These are phyloP conservation scores for Erynnis tages DNA, from an alignment of 2,888 invertebrate species.

Conservation along the genomic window DNA sequence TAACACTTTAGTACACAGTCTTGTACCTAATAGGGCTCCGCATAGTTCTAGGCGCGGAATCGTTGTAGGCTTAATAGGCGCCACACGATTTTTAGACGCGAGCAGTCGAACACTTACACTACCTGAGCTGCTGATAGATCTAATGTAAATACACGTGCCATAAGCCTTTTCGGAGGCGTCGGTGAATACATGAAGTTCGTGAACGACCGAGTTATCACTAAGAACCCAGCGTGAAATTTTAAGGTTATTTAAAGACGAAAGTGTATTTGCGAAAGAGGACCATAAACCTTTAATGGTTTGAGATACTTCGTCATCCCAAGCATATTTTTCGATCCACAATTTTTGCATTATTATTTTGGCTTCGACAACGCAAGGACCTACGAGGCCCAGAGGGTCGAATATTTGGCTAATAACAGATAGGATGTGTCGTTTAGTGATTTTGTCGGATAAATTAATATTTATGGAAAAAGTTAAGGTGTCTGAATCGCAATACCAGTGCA, in stretches of 20 bases:
- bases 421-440: constrained; percentile 4
- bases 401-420: constrained; percentile 1
- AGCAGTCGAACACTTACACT: constrained; percentile 21
- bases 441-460: neutral
- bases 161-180: constrained; percentile 38
- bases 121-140: constrained; percentile 13
- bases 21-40: constrained; percentile 24
- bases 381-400: neutral
- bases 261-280: constrained; percentile 7
- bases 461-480: constrained; percentile 1
- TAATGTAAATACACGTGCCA: constrained; percentile 35
- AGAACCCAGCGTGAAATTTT: constrained; percentile 34
- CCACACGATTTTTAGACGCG: constrained; percentile 13
- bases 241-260: constrained; percentile 28
- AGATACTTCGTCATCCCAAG: constrained; percentile 32
- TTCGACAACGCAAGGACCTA: constrained; percentile 32
- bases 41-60: constrained; percentile 30
- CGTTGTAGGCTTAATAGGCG: constrained; percentile 28
- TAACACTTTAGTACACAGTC: constrained; percentile 18
- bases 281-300: constrained; percentile 21
- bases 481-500: neutral
- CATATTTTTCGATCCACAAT: constrained; percentile 31
- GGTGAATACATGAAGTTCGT: constrained; percentile 38
- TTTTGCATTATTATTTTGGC: constrained; percentile 35
- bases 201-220: neutral